A percentile compares a stretch with the other conserved stretches of the same genome.
phyloP scores from a whole-genome alignment of 2,888 invertebrate species.

The Hofmannophila pseudospretella region DNA sequence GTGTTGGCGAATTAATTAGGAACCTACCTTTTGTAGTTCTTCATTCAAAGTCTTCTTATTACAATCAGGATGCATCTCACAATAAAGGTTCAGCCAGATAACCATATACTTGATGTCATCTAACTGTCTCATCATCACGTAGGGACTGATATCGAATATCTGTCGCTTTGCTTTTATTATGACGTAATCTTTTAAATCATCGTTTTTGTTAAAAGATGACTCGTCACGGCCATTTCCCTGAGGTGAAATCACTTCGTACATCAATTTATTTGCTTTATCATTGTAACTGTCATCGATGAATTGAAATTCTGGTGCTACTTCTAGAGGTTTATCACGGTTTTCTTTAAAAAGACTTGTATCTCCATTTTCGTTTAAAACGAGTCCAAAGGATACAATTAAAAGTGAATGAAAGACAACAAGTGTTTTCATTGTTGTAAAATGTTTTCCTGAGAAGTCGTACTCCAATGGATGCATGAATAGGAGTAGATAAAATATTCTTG shows the following conservation, averaged over 20 bases:
- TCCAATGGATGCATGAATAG: background rate
- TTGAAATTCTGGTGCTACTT: slow-evolving; percentile 12
- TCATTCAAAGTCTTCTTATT: slow-evolving; percentile 32
- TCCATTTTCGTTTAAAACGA: slow-evolving; percentile 17
- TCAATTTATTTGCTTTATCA: slow-evolving; percentile 17
- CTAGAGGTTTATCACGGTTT: too few relatives aligned
- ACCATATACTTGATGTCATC: slow-evolving; percentile 37
- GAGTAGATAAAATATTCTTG: slow-evolving; percentile 8
- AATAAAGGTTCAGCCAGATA: slow-evolving; percentile 37
- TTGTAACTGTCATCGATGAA: slow-evolving; percentile 16
- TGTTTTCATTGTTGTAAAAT: background rate
- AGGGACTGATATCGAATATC: slow-evolving; percentile 25
- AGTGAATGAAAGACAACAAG: background rate
- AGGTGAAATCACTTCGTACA: slow-evolving; percentile 21
- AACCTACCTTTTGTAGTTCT: slow-evolving; percentile 33
- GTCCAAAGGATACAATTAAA: background rate
- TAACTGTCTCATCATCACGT: slow-evolving; percentile 22
- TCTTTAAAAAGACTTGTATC: too few relatives aligned
- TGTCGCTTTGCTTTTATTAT: slow-evolving; percentile 30
- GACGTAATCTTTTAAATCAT: slow-evolving; percentile 24
- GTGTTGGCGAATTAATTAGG: too few relatives aligned
- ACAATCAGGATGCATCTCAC: slow-evolving; percentile 40
- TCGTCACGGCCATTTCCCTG: slow-evolving; percentile 17
- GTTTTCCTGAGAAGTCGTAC: background rate
- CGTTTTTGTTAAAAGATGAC: slow-evolving; percentile 1